Conservation (phyloP, 1,140 invertebrate genomes). For the Camponotus vicinus region DNA sequence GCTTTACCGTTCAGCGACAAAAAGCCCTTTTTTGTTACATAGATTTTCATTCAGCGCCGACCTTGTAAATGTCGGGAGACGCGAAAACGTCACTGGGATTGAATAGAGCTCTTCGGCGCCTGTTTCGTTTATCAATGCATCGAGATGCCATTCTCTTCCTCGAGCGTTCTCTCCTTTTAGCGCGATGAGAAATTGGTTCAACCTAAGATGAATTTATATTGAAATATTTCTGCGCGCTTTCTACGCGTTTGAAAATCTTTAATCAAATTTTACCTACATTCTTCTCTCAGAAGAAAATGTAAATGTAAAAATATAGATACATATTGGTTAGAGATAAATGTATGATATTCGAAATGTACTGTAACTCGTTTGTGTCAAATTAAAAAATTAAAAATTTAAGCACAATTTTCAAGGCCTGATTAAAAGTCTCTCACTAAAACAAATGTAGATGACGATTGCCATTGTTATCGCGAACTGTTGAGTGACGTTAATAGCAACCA, state of each 20-base stretch:
- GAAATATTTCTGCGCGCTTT: not conserved
- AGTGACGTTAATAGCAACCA: not conserved
- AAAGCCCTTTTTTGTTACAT: conserved; percentile 52
- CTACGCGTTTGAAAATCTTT: not conserved
- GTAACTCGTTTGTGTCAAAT: not conserved
- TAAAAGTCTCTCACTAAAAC: not conserved
- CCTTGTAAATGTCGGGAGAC: conserved; percentile 45
- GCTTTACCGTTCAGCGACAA: conserved; percentile 64
- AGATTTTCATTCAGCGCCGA: conserved; percentile 49
- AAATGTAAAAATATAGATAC: not conserved
- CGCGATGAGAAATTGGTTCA: conserved; percentile 43
- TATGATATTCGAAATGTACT: not conserved
- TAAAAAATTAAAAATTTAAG: not conserved
- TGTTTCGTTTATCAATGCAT: conserved; percentile 54
- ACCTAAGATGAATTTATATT: conserved; percentile 36
- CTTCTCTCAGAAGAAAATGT: not conserved
- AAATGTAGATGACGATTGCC: not conserved
- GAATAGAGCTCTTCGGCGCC: conserved; percentile 30
- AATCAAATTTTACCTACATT: not conserved
- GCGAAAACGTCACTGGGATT: conserved; percentile 42
- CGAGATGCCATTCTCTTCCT: conserved; percentile 27
- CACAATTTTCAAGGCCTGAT: not conserved
- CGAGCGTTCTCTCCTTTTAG: conserved; percentile 16
- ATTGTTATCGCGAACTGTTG: conserved; percentile 7
- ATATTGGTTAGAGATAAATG: not conserved